Percentiles rank a stretch among this genome's conserved stretches.
Conservation (phyloP, 2,888 invertebrate genomes). For the Nemapogon koenigi region DNA sequence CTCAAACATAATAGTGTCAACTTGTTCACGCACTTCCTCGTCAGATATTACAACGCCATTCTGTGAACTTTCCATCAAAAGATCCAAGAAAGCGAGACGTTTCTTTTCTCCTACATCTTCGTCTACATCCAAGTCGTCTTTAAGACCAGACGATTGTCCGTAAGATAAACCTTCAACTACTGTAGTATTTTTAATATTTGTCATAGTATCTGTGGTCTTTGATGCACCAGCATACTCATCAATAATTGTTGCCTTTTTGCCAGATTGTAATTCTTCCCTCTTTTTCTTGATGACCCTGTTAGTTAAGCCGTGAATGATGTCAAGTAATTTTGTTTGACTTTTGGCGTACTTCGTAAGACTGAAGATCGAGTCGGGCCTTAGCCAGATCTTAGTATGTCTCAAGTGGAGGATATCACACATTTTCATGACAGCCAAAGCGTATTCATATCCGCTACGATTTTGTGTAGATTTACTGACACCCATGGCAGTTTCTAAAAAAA, state of each 20-base stretch:
- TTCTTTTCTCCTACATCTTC: conserved; percentile 82
- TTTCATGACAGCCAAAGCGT: conserved; percentile 89
- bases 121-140: conserved; percentile 82
- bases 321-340: conserved; percentile 75
- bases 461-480: conserved; percentile 85
- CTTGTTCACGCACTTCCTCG: conserved; percentile 83
- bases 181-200: conserved; percentile 27
- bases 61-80: conserved; percentile 79
- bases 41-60: conserved; percentile 75
- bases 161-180: conserved; percentile 73
- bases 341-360: conserved; percentile 78
- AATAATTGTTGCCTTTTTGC: conserved; percentile 54
- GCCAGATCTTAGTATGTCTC: conserved; percentile 81
- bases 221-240: conserved; percentile 24
- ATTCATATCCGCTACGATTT: conserved; percentile 82
- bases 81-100: conserved; percentile 86
- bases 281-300: conserved; percentile 71
- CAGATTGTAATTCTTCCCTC: conserved; percentile 75
- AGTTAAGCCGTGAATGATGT: conserved; percentile 80
- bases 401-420: conserved; percentile 87
- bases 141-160: conserved; percentile 74
- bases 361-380: conserved; percentile 79
- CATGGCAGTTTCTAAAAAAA: conserved; percentile 80
- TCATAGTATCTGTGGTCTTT: conserved; percentile 23
- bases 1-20: conserved; percentile 88